Evolutionary conservation across 2,113 vertebrate species (phyloP).

Genomic region (Pavo muticus): DNA sequence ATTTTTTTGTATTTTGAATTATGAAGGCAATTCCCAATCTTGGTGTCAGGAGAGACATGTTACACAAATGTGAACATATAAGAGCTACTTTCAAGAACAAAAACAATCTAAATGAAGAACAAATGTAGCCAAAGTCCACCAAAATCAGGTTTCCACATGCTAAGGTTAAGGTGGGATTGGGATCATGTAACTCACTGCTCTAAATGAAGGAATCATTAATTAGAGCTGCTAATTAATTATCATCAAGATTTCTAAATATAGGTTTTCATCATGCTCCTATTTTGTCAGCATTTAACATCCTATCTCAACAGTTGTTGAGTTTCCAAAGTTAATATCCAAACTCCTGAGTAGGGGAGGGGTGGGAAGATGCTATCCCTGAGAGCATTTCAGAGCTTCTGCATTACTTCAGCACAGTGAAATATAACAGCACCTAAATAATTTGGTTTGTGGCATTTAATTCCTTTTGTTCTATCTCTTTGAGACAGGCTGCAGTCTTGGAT

Average conservation of each 20-base stretch:
- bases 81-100: not conserved
- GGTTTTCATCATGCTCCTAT: not conserved
- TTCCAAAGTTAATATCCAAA: not conserved
- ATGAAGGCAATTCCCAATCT: not conserved
- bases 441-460: not conserved
- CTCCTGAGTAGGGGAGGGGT: not conserved
- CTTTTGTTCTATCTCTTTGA: not conserved
- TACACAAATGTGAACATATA: not conserved
- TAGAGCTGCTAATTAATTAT: fast-evolving
- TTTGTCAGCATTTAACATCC: not conserved
- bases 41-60: not conserved
- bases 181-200: not conserved
- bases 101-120: not conserved
- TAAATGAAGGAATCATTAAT: not conserved
- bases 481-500: not conserved
- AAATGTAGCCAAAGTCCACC: not conserved
- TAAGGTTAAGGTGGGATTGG: not conserved
- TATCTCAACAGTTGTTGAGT: not conserved
- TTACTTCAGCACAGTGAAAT: not conserved
- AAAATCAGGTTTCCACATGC: not conserved
- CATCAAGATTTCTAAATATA: not conserved
- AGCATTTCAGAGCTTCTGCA: not conserved
- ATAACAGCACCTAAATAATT: not conserved
- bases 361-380: too few species aligned
- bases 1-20: not conserved